These are phyloP conservation scores for Micromesistius poutassou DNA, from an alignment of 2,797 vertebrate genomes.

Conservation along the genomic window DNA sequence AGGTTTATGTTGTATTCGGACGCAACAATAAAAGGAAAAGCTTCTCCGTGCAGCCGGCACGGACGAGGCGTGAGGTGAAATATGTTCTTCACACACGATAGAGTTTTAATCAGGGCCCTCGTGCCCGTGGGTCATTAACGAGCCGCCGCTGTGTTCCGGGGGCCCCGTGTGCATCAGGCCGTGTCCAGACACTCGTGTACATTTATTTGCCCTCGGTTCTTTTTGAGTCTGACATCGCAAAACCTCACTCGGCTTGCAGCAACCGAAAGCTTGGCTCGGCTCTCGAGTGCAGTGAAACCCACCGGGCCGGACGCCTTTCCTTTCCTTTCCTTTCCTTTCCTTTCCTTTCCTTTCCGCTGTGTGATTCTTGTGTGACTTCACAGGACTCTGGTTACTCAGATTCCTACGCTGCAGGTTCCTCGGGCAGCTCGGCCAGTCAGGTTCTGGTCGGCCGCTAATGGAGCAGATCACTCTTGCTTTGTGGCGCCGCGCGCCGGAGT, in stretches of 20 bases:
- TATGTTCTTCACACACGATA: slow-evolving; percentile 46
- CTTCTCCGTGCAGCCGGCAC: slow-evolving; percentile 32
- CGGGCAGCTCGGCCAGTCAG: slow-evolving; percentile 17
- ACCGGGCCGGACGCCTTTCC: slow-evolving; percentile 3
- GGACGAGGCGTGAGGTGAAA: slow-evolving; percentile 49
- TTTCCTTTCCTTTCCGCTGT: slow-evolving; percentile 21
- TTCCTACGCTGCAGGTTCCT: slow-evolving; percentile 32
- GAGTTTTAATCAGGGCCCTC: slow-evolving; percentile 58
- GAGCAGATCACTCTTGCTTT: slow-evolving; percentile 58
- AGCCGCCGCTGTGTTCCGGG: slow-evolving; percentile 39
- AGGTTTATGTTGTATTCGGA: slow-evolving; percentile 6
- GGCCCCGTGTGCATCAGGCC: slow-evolving; percentile 40
- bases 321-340: no score
- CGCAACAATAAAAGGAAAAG: slow-evolving; percentile 8
- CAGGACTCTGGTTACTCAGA: slow-evolving; percentile 32
- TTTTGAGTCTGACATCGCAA: slow-evolving; percentile 38
- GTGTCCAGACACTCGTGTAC: slow-evolving; percentile 56
- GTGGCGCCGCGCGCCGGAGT: slow-evolving; percentile 46
- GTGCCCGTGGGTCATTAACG: slow-evolving; percentile 54
- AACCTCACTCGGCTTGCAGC: slow-evolving; percentile 29
- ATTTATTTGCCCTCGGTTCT: slow-evolving; percentile 32
- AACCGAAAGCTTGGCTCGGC: slow-evolving; percentile 35
- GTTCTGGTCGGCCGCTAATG: slow-evolving; percentile 36
- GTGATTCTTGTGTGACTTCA: slow-evolving; percentile 46
- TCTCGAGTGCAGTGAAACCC: slow-evolving; percentile 29